Conservation (phyloP, 2,797 vertebrate genomes). For the Agapornis canus region DNA sequence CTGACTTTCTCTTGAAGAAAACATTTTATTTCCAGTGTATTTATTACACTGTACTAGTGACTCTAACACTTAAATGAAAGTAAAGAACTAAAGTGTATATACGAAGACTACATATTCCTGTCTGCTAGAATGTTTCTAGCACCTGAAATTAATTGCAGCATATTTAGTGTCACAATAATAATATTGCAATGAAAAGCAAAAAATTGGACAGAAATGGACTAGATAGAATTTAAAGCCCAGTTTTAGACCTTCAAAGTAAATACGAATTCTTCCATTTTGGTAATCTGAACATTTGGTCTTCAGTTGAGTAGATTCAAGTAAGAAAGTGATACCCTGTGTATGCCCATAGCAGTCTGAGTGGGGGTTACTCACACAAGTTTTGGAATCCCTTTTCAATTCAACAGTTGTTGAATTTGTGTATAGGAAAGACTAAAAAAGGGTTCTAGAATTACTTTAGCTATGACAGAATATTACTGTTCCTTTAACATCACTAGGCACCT, state of each 20-base stretch:
- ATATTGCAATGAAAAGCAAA: background rate
- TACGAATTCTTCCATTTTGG: background rate
- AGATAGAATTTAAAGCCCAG: background rate
- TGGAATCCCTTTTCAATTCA: background rate
- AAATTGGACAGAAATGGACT: background rate
- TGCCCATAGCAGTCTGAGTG: fast-evolving
- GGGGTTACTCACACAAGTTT: background rate
- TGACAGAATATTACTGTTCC: background rate
- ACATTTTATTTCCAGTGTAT: background rate
- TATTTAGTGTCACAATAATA: background rate
- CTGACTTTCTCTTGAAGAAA: background rate
- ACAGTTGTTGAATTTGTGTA: background rate
- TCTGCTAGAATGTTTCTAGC: background rate
- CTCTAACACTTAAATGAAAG: background rate
- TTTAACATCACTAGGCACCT: background rate
- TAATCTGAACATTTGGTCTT: background rate
- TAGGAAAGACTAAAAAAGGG: background rate
- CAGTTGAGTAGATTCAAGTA: background rate
- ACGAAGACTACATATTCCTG: background rate
- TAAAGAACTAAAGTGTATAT: background rate
- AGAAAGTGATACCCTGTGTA: background rate
- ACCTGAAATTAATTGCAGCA: background rate
- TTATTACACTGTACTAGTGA: background rate
- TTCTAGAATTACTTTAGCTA: background rate
- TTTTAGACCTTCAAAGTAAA: background rate